A percentile compares a stretch with the other conserved stretches of the same genome.
Conservation (phyloP, 1,140 invertebrate species). For the Neodiprion virginianus region DNA sequence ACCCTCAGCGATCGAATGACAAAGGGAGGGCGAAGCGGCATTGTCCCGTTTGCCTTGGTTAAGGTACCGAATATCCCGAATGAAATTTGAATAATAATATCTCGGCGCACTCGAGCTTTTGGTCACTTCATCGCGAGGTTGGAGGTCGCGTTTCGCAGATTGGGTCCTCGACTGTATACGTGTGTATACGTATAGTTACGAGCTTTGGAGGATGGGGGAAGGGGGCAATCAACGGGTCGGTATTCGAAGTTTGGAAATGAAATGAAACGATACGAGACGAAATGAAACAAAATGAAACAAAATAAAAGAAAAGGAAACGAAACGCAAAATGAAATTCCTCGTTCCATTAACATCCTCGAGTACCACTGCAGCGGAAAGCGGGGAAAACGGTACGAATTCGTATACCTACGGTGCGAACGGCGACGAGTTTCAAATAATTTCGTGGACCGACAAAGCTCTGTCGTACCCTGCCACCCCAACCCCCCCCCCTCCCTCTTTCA, state of each 20-base stretch:
- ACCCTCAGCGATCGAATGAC: neutral
- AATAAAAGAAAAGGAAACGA: neutral
- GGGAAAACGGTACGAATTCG: neutral
- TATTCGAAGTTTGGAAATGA: neutral
- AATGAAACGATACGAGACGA: neutral
- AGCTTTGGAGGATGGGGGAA: too few relatives aligned
- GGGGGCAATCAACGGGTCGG: too few relatives aligned
- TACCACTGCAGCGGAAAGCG: neutral
- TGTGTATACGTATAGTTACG: too few relatives aligned
- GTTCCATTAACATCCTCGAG: constrained; percentile 4
- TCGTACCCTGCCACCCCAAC: too few relatives aligned
- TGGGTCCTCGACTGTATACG: too few relatives aligned
- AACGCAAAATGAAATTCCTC: neutral
- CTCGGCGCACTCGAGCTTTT: neutral
- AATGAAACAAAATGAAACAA: neutral
- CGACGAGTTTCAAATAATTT: constrained; percentile 3
- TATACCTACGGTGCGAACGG: too few relatives aligned
- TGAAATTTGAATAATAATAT: neutral
- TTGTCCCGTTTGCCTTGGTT: neutral
- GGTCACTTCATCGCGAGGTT: neutral
- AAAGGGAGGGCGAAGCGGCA: neutral
- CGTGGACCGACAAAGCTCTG: neutral
- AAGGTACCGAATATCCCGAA: neutral
- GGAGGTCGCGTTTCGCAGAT: too few relatives aligned
- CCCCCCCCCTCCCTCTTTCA: too few relatives aligned